These are phyloP conservation scores for Pollenia griseotomentosa DNA, from an alignment of 2,888 invertebrate genomes.

Conservation along the genomic window DNA sequence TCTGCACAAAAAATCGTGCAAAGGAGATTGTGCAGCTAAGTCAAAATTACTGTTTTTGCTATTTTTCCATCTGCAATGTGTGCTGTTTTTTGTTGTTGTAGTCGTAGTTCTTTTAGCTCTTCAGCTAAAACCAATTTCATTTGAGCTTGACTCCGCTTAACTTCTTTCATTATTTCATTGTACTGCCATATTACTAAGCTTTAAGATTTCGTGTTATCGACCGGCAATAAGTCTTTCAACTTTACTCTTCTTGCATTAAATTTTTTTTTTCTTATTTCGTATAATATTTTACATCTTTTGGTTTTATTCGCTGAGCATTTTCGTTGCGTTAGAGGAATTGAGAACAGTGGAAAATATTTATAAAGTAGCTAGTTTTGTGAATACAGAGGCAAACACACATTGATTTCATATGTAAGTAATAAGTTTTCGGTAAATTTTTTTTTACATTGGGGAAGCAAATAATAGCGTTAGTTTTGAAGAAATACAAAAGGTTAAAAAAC, in stretches of 20 bases:
- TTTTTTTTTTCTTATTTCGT: background rate
- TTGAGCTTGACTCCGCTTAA: slow-evolving; percentile 71
- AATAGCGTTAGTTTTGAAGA: too few species aligned
- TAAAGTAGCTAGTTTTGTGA: too few species aligned
- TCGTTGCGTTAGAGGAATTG: slow-evolving; percentile 20
- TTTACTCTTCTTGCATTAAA: background rate
- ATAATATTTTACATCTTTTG: background rate
- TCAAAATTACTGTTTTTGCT: too few species aligned
- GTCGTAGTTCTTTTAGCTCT: slow-evolving; percentile 43
- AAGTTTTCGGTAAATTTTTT: too few species aligned
- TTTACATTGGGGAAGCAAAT: too few species aligned
- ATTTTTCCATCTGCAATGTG: slow-evolving; percentile 45
- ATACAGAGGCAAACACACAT: too few species aligned
- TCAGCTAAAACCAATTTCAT: slow-evolving; percentile 66
- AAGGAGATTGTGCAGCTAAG: too few species aligned
- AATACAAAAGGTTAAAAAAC: too few species aligned
- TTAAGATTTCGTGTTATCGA: slow-evolving; percentile 68
- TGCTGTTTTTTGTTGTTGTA: background rate
- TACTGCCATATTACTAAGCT: slow-evolving; percentile 64
- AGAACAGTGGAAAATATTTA: background rate
- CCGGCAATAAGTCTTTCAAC: slow-evolving; percentile 62
- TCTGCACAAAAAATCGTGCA: too few species aligned
- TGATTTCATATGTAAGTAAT: too few species aligned
- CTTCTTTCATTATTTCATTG: slow-evolving; percentile 71
- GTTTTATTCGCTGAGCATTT: too few species aligned